Conservation (phyloP, 2,797 vertebrate genomes). For the Poecilia velifera region DNA sequence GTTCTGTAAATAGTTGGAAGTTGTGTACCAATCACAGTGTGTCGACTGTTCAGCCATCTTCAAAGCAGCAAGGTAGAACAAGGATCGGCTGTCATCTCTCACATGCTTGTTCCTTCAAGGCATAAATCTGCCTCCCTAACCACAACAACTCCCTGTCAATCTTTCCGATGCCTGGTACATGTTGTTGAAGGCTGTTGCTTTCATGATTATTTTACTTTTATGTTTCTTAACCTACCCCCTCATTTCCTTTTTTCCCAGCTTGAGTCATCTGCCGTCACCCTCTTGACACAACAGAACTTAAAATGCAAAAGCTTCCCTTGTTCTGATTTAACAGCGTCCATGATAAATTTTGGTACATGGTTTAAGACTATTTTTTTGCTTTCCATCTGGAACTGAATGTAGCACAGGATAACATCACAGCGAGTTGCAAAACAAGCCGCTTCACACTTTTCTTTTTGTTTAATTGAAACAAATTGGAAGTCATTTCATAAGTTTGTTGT, state of each 20-base stretch:
- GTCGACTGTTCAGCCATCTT: not conserved
- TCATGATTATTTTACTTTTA: not conserved
- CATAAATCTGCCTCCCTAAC: slow-evolving; percentile 15
- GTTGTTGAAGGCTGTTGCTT: not conserved
- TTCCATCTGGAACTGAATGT: not conserved
- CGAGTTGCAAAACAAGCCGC: not conserved
- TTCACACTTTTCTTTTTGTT: not conserved
- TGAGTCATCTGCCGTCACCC: not conserved
- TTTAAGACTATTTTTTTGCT: not conserved
- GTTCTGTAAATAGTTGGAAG: not conserved
- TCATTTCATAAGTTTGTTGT: not conserved
- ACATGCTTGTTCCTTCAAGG: slow-evolving; percentile 40
- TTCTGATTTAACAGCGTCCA: not conserved
- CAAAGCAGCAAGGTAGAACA: slow-evolving; percentile 8
- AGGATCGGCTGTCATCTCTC: slow-evolving; percentile 25
- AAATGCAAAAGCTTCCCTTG: not conserved
- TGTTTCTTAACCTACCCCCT: not conserved
- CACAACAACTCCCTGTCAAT: slow-evolving; percentile 33
- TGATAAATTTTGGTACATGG: not conserved
- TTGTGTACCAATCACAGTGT: not conserved
- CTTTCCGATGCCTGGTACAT: slow-evolving; percentile 23
- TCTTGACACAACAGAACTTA: not conserved
- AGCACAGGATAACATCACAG: not conserved
- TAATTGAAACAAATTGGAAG: not conserved
- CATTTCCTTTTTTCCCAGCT: slow-evolving; percentile 2